phyloP scores from a whole-genome alignment of 2,888 invertebrate genomes.

The Scaptomyza parva region DNA sequence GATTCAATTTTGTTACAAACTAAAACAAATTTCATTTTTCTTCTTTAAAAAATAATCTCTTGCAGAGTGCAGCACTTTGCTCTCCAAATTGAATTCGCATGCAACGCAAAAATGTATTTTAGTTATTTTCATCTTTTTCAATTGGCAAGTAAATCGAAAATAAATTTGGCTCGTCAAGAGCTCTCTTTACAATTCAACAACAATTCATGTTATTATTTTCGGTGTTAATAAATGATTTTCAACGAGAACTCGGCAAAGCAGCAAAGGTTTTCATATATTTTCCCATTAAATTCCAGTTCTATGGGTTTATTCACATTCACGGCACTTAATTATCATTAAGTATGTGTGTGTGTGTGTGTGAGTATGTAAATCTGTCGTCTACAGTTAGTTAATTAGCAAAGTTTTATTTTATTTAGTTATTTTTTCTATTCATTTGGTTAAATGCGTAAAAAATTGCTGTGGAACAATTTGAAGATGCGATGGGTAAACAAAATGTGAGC shows the following conservation, averaged over 20 bases:
- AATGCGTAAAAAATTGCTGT: conserved; percentile 54
- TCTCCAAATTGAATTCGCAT: too few relatives aligned
- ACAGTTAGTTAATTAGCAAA: conserved; percentile 67
- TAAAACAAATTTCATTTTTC: too few relatives aligned
- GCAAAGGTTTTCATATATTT: not conserved
- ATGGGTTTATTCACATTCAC: conserved; percentile 16
- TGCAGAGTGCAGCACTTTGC: too few relatives aligned
- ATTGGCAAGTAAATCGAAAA: too few relatives aligned
- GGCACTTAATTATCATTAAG: not conserved
- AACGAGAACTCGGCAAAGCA: not conserved
- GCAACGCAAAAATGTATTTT: too few relatives aligned
- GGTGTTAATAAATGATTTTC: not conserved
- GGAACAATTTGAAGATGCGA: conserved; percentile 57
- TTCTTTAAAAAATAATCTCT: too few relatives aligned
- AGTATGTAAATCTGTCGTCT: conserved; percentile 37
- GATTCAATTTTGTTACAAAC: too few relatives aligned
- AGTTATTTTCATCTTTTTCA: too few relatives aligned
- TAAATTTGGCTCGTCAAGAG: too few relatives aligned
- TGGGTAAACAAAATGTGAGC: conserved; percentile 35
- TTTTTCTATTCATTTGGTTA: not conserved
- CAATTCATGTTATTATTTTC: too few relatives aligned
- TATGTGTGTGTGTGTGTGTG: not conserved
- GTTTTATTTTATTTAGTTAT: conserved; percentile 35
- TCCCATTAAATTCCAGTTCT: conserved; percentile 26
- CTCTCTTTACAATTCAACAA: too few relatives aligned